Conservation (phyloP, 2,113 vertebrate species). For the Myotis lucifugus region DNA sequence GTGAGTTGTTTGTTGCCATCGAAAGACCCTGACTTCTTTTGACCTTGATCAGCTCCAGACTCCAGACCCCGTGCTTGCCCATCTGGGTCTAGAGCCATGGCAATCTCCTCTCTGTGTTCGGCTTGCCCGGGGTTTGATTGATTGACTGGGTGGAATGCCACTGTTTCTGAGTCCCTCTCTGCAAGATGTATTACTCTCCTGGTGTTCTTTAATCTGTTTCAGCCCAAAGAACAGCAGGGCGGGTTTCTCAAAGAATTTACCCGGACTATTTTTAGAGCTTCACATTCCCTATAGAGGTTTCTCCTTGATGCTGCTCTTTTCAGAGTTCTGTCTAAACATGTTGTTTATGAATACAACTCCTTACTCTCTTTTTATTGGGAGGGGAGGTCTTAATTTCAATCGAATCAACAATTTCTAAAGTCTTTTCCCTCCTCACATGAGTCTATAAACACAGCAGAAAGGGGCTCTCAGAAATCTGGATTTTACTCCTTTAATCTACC, state of each 20-base stretch:
- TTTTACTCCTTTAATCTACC: background rate
- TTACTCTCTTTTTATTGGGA: background rate
- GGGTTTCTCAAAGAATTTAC: background rate
- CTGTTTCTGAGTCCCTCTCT: conserved; percentile 36
- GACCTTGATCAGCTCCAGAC: background rate
- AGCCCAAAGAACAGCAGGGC: background rate
- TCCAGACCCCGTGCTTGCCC: background rate
- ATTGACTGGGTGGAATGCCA: conserved; percentile 52
- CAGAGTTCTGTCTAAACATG: background rate
- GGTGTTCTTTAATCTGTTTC: conserved; percentile 39
- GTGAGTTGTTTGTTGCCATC: background rate
- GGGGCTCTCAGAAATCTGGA: background rate
- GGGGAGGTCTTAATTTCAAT: background rate
- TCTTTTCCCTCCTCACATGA: background rate
- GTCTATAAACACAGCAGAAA: background rate
- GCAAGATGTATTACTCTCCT: conserved; percentile 19
- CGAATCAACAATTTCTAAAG: background rate
- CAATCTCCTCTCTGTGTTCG: background rate
- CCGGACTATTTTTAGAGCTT: background rate
- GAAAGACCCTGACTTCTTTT: background rate
- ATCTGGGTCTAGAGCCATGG: background rate
- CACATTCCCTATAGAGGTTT: background rate
- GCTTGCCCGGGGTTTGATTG: conserved; percentile 48
- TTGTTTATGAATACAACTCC: background rate
- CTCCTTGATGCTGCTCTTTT: background rate